Base-by-base conservation (phyloP, 2,113 vertebrate species). In the Dasyprocta punctata region DNA sequence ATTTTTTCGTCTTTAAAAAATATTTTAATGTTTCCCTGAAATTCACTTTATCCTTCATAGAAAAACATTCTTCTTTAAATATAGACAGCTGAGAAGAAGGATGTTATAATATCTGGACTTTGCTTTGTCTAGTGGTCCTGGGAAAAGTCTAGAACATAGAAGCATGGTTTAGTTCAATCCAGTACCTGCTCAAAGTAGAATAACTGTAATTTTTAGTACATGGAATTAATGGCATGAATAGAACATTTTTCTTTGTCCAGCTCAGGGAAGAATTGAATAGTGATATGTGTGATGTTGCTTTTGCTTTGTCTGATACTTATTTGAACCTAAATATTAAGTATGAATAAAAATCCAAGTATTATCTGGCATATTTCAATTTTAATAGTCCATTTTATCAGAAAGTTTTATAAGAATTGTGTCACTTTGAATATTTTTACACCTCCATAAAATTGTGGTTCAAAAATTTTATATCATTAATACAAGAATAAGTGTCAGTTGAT, bases 51-150 rank as follows among this genome's bases (percentile, higher is more conserved):
- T 69, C 33, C 69, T 81, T 4, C 9, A 61, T 58, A 80, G 33
- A 82, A 82, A 92, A 96, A 81, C 58, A 24, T 61, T 97, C 91
- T 91, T 86, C 5, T 60, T 92, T 78, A 83, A 54, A 49, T 65
- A 30, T 11, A 56, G 22, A 69, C 7, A 87, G 13, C 1, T 67
- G 36, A 63, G 24, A 90, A 91, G 33, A 83, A 89, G 22, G 7
- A 78, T 65, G 2, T 30, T 33, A 30, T 78, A 11, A 38, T 49
- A 81, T 83, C 47, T 83, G 47, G 16, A 86, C 17, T 93, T 95
- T 82, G 19, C 22, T 80, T 81, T 67, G 9, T 17, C 20, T 92
- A 88, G 6, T 56, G 26, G 38, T 61, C 30, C 26, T 75, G 22
- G 47, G 5, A 28, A 41, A 89, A 89, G 12, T 6, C 9, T 30